Conservation (phyloP, 2,888 invertebrate genomes). For the Laothoe populi region DNA sequence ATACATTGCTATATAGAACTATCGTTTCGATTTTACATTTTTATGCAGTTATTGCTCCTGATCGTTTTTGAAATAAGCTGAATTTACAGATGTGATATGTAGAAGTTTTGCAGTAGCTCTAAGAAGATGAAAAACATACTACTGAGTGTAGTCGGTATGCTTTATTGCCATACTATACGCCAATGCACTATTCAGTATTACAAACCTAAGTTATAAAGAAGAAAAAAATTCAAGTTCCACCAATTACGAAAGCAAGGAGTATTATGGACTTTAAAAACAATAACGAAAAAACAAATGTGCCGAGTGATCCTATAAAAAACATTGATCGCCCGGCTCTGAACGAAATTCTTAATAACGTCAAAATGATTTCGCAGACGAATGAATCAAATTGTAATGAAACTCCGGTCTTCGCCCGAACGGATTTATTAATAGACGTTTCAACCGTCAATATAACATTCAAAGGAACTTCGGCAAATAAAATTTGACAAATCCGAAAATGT, state of each 20-base stretch:
- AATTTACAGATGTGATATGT: too few species aligned
- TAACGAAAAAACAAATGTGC: not conserved
- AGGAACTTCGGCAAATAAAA: slow-evolving; percentile 6
- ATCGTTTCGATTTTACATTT: too few species aligned
- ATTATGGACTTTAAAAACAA: not conserved
- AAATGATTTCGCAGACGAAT: slow-evolving; percentile 22
- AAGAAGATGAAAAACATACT: too few species aligned
- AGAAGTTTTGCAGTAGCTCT: too few species aligned
- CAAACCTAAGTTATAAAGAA: not conserved
- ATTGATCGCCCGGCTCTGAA: not conserved
- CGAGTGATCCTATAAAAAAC: not conserved
- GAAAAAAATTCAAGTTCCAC: not conserved
- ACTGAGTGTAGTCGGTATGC: too few species aligned
- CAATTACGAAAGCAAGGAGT: not conserved
- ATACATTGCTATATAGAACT: too few species aligned
- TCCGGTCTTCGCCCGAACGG: slow-evolving; percentile 13
- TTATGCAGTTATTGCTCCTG: too few species aligned
- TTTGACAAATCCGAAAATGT: slow-evolving; percentile 24
- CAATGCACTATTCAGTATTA: not conserved
- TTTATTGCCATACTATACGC: too few species aligned
- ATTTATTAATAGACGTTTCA: slow-evolving; percentile 21
- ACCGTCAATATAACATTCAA: slow-evolving; percentile 24
- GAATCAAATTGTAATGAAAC: slow-evolving; percentile 25
- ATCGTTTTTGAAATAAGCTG: too few species aligned
- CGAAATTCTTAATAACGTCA: slow-evolving; percentile 16